phyloP scores from a whole-genome alignment of 2,888 invertebrate species.

The Scaeva pyrastri region DNA sequence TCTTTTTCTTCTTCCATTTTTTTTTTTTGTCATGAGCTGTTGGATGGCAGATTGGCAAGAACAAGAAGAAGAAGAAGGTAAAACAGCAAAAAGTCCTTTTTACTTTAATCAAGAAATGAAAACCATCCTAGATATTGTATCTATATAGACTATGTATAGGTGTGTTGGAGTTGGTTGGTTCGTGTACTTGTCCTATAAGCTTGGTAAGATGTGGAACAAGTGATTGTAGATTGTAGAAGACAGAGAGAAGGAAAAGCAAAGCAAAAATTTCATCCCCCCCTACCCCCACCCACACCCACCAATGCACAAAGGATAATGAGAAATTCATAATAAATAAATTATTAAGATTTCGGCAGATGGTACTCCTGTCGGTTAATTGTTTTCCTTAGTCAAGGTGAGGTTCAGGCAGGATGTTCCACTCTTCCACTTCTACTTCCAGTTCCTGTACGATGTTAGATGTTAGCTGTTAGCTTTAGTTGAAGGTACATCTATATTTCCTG shows the following conservation, averaged over 20 bases:
- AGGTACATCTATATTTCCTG: slow-evolving; percentile 5
- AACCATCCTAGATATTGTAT: slow-evolving; percentile 14
- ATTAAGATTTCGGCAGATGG: slow-evolving; percentile 76
- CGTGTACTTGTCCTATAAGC: too few species aligned
- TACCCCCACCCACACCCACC: too few species aligned
- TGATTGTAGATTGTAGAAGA: background rate
- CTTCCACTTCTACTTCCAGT: background rate
- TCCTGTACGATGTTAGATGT: background rate
- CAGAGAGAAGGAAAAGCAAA: slow-evolving; percentile 39
- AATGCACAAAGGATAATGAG: slow-evolving; percentile 70
- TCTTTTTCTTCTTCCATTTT: too few species aligned
- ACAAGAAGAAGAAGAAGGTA: slow-evolving; percentile 13
- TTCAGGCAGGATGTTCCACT: slow-evolving; percentile 39
- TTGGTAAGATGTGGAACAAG: background rate
- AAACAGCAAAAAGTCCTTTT: slow-evolving; percentile 38
- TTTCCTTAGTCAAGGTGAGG: slow-evolving; percentile 54
- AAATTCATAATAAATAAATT: slow-evolving; percentile 76
- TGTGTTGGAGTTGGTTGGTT: background rate
- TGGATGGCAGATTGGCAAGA: slow-evolving; percentile 32
- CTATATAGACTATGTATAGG: background rate
- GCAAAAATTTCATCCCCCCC: slow-evolving; percentile 50
- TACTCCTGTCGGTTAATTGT: slow-evolving; percentile 74
- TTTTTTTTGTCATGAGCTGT: slow-evolving; percentile 1
- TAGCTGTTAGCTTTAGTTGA: background rate
- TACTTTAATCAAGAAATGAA: slow-evolving; percentile 48